phyloP scores from a whole-genome alignment of 2,113 vertebrate genomes.

The Hydrolagus affinis region DNA sequence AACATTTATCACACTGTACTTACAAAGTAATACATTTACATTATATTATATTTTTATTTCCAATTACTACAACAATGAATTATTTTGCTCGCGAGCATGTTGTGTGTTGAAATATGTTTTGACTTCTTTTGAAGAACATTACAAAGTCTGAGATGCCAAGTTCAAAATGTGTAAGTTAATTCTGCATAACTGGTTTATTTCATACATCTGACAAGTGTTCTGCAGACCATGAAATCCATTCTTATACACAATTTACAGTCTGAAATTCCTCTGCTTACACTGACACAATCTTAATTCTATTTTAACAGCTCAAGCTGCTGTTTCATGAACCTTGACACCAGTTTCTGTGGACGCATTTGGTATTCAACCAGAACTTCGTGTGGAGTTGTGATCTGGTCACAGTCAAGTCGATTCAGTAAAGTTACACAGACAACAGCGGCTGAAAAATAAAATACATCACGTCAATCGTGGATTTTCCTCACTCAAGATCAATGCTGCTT shows the following conservation, averaged over 20 bases:
- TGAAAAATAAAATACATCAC: conserved; percentile 41
- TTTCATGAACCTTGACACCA: conserved; percentile 71
- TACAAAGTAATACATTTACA: background rate
- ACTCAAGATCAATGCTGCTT: background rate
- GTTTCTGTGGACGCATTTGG: conserved; percentile 65
- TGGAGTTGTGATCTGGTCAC: conserved; percentile 70
- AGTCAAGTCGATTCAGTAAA: conserved; percentile 68
- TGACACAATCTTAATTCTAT: conserved; percentile 34
- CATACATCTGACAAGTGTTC: background rate
- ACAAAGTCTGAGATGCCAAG: no score
- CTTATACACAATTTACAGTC: background rate
- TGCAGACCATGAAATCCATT: background rate
- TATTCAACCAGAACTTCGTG: conserved; percentile 66
- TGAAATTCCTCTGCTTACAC: background rate
- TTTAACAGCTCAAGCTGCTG: conserved; percentile 52
- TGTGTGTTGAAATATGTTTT: background rate
- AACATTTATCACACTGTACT: background rate
- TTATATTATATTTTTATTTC: background rate
- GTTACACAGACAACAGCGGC: conserved; percentile 75
- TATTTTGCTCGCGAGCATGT: background rate
- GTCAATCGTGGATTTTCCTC: background rate
- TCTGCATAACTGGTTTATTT: background rate
- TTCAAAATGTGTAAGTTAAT: background rate
- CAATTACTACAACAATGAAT: background rate
- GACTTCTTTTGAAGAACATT: background rate